Base-by-base conservation (phyloP, 1,140 invertebrate species). In the Helicorthomorpha holstii region DNA sequence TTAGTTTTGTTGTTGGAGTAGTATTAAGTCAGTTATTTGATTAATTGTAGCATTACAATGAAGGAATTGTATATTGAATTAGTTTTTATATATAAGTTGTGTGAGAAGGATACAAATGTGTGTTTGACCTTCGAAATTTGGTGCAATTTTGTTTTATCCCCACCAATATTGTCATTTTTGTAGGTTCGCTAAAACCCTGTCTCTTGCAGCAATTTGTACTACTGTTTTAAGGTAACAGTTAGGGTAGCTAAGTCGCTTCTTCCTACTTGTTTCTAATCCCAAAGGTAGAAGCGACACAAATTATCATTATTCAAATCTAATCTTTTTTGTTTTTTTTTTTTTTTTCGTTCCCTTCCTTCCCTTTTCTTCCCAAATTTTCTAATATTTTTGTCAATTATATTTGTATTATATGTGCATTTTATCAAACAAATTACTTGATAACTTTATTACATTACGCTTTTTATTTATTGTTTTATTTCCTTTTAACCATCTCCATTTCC, bases 361-460 rank as follows among this genome's bases (percentile, higher is more conserved):
- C 44, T 52, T 38, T 42, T 25, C 48, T 55, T 48, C 16, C 53
- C 42, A 7, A 16, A 34, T 34, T 34, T 34, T 34, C n/a, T n/a
- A n/a, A 42, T 45, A 51, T 54, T 54, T 51, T 45, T 51, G 53
- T 34, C 19, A 4, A 46, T 7, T 19, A 7, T 46, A 7, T n/a
- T n/a, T n/a, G n/a, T n/a, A n/a, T n/a, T n/a, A n/a, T n/a, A n/a
- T n/a, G n/a, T n/a, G n/a, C n/a, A n/a, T 7, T 16, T 34, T 34
- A 34, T 7, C 7, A 34, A 34, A 34, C 7, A 34, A 34, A 34
- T 34, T 43, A 23, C 25, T 29, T 43, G 24, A 27, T 23, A 21
- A n/a, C 23, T 22, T 12, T 27, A 16, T 27, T n/a, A 21, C 51
- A 25, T 47, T 26, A 34, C 49, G 27, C 21, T 43, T 27, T 27